Percentiles rank a stretch among this genome's conserved stretches.
Evolutionary conservation across 2,113 vertebrate genomes (phyloP).

Genomic region (Alligator sinensis): DNA sequence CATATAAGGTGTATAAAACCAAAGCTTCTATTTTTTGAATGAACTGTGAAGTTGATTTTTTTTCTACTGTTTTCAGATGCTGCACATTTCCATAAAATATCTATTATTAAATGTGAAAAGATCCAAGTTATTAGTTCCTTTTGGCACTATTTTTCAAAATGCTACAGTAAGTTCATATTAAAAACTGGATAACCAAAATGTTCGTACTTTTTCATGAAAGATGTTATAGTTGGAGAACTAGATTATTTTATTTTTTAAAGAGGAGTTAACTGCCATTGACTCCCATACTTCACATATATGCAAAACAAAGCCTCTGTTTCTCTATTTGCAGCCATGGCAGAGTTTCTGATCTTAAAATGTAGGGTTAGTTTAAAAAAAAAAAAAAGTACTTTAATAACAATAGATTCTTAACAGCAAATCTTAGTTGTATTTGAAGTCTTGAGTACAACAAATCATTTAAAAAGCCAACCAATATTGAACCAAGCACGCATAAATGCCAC

Average conservation of each 20-base stretch:
- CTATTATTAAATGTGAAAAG: not conserved
- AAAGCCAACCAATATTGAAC: not conserved
- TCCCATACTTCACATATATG: not conserved
- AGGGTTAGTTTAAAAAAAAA: not conserved
- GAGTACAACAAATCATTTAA: not conserved
- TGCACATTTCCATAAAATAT: not conserved
- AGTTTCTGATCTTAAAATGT: not conserved
- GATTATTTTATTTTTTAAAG: not conserved
- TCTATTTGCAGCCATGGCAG: not conserved
- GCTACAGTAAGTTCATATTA: not conserved
- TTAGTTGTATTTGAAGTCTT: not conserved
- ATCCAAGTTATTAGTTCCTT: not conserved
- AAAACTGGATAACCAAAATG: not conserved
- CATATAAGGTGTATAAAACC: rapidly evolving
- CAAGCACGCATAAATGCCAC: not conserved
- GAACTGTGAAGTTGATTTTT: not conserved
- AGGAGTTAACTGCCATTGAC: not conserved
- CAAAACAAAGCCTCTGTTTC: not conserved
- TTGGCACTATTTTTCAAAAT: not conserved
- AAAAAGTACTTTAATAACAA: not conserved
- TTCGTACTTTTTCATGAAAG: not conserved
- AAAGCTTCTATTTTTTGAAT: no score
- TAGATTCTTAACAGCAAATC: not conserved
- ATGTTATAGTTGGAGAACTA: not conserved
- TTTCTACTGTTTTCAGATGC: not conserved